Evolutionary conservation across 2,113 vertebrate species (phyloP), one percentile per base, ranked within the genome.

Genomic region (Cavia porcellus): DNA sequence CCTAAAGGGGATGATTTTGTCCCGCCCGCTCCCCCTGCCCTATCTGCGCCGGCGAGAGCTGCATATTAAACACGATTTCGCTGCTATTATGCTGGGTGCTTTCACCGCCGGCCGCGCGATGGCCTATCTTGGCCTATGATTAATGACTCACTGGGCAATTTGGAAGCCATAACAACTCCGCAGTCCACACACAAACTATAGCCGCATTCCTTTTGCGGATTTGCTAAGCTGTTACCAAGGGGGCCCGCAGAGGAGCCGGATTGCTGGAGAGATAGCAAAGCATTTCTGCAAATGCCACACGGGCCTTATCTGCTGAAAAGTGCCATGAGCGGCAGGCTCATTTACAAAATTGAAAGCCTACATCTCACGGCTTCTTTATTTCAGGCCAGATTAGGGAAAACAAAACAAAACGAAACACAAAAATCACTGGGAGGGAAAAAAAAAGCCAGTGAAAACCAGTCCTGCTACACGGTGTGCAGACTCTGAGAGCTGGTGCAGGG

Each of bases 111-210:
- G 98, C 98, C 77, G 97, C 98, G 98, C 97, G 98, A 99, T 99
- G 99, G 99, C 98, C 98, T 98, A 99, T 99, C 98, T 99, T 98
- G 98, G 98, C 98, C 98, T 98, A 98, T 99, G 99, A 99, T 99
- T 99, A 99, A 99, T 99, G 99, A 99, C 99, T 99, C 98, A 99
- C 98, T 98, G 97, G 98, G 99, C 98, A 99, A 99, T 99, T 99
- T 99, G 98, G 99, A 98, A 98, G 97, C 99, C 98, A 98, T 99
- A 99, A 99, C 99, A 99, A 99, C 99, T 99, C 98, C 93, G 96
- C 97, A 96, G 98, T 99, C 98, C 98, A 97, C 99, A 99, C 98
- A 98, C 98, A 98, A 98, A 98, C 99, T 98, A 99, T 98, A 98
- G 98, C 98, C 97, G 47, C 99, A 99, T 99, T 99, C 99, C 98